phyloP scores from a whole-genome alignment of 2,888 invertebrate genomes.

The Arctia plantaginis region DNA sequence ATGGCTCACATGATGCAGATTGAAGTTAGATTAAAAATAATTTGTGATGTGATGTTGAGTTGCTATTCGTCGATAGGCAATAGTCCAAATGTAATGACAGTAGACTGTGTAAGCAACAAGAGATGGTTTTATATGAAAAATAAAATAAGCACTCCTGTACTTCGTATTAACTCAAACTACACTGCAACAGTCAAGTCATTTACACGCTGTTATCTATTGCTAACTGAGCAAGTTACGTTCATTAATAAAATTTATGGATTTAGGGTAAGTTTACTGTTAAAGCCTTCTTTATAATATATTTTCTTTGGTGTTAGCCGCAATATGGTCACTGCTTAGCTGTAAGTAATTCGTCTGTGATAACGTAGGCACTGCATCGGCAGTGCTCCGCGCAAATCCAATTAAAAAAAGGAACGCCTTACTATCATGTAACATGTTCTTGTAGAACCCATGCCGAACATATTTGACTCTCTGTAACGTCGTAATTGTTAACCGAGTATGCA shows the following conservation, averaged over 20 bases:
- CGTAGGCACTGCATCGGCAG: too few relatives aligned
- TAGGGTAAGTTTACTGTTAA: conserved; percentile 62
- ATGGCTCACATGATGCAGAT: conserved; percentile 69
- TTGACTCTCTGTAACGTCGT: too few relatives aligned
- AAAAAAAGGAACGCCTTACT: too few relatives aligned
- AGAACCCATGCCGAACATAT: too few relatives aligned
- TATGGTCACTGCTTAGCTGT: neutral
- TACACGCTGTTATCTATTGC: conserved; percentile 68
- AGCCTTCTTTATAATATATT: neutral
- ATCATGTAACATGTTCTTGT: too few relatives aligned
- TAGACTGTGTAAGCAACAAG: conserved; percentile 54
- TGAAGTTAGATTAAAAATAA: conserved; percentile 62
- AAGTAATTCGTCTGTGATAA: too few relatives aligned
- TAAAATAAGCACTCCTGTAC: conserved; percentile 10
- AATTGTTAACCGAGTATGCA: too few relatives aligned
- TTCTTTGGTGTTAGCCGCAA: neutral
- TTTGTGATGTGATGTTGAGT: conserved; percentile 60
- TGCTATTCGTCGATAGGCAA: conserved; percentile 50
- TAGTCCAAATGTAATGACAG: conserved; percentile 35
- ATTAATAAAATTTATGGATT: conserved; percentile 74
- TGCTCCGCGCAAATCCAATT: too few relatives aligned
- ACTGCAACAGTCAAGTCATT: conserved; percentile 58
- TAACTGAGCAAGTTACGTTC: conserved; percentile 71
- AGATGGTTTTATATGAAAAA: conserved; percentile 59
- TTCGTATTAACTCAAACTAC: conserved; percentile 31